Base-by-base conservation (phyloP, 2,113 vertebrate genomes). In the Proteles cristata region DNA sequence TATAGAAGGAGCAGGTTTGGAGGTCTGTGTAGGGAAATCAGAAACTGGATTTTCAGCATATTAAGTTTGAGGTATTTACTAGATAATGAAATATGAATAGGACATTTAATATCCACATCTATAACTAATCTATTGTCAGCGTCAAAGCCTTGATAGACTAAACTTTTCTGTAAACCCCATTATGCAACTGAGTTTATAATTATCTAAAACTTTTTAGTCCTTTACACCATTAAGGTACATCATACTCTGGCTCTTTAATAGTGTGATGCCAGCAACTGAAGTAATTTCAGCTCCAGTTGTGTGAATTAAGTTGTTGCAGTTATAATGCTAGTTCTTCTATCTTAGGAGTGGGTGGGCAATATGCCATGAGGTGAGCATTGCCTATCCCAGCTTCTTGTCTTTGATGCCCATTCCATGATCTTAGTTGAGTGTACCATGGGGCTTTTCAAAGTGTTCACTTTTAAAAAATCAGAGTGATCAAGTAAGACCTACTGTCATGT, bases 31-130 rank as follows among this genome's bases (percentile, higher is more conserved):
- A 16, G 43, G 31, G 4, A 10, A 84, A 71, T 73, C 17, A 88
- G n/a, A 58, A 96, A 77, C 61, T 94, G 77, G 69, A 71, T 76
- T 88, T 88, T 82, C 39, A 26, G 23, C 43, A 94, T 31, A 66
- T 76, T 86, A 82, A 63, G n/a, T 85, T 12, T 71, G 43, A 58
- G 50, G 31, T 71, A 80, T 80, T 63, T 80, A 93, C 19, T 90
- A 89, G 55, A 73, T 19, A 95, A 85, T 88, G 65, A 80, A 86
- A 17, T 81, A 66, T 66, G 12, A 69, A 43, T 28, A 89, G 31
- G 43, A 31, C 66, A 80, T 73, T 48, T 55, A 31, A 80, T 58
- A 85, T 16, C 19, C 43, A 89, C 39, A 66, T 80, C 79, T 80
- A 21, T 58, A 90, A 73, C 66, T 89, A 87, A 73, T 58, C 11